Percentiles rank a stretch among this genome's conserved stretches.
These are phyloP conservation scores for Scaptomyza polygonia DNA, from an alignment of 2,888 invertebrate species.

Conservation along the genomic window DNA sequence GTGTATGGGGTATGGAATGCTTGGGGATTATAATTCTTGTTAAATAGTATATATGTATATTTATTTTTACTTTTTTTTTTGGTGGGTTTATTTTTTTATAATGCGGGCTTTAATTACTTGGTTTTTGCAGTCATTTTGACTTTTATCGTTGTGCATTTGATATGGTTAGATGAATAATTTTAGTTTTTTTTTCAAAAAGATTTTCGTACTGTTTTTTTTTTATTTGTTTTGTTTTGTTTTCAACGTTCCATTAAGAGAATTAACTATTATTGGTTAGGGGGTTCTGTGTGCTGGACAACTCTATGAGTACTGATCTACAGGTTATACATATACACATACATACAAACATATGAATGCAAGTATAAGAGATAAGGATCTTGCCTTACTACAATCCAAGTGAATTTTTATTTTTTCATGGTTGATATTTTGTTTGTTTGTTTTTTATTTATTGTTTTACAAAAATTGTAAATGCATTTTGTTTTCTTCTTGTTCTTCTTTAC, in stretches of 20 bases:
- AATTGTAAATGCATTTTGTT: constrained; percentile 60
- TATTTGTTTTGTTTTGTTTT: not conserved
- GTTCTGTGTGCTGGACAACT: constrained; percentile 39
- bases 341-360: not conserved
- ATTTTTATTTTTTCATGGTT: constrained; percentile 37
- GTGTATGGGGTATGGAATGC: constrained; percentile 44
- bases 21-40: constrained; percentile 41
- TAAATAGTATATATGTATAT: constrained; percentile 20
- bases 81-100: constrained; percentile 47
- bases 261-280: constrained; percentile 11
- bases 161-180: constrained; percentile 51
- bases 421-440: constrained; percentile 44
- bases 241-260: constrained; percentile 13
- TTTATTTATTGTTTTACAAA: constrained; percentile 64
- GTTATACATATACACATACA: constrained; percentile 6
- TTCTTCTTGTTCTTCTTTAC: constrained; percentile 41
- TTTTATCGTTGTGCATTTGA: constrained; percentile 53
- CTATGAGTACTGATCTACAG: constrained; percentile 37
- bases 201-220: not conserved
- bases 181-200: constrained; percentile 27
- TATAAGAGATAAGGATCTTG: not conserved
- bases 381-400: constrained; percentile 14
- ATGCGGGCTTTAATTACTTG: constrained; percentile 48
- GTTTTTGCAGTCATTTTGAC: constrained; percentile 30
- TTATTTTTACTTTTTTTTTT: constrained; percentile 24